phyloP scores from a whole-genome alignment of 2,797 vertebrate species.

The Diglossa cyanea region DNA sequence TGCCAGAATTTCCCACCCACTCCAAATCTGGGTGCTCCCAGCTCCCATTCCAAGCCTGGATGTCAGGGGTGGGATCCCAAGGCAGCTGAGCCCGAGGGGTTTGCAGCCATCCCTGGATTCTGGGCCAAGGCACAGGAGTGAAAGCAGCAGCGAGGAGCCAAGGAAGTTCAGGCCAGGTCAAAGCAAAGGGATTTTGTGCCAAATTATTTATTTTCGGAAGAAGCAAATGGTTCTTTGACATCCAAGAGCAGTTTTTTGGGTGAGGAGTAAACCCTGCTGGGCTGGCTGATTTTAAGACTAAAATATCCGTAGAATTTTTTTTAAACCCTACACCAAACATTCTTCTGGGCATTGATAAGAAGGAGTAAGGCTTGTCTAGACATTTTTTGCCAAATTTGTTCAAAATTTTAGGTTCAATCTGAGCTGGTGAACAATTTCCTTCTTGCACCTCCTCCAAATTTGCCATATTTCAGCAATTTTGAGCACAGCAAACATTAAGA shows the following conservation, averaged over 20 bases:
- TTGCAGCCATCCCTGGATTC: not conserved
- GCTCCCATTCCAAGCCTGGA: not conserved
- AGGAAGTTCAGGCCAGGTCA: not conserved
- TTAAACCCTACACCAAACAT: not conserved
- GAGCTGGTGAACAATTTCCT: not conserved
- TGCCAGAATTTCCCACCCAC: not conserved
- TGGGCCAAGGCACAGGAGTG: not conserved
- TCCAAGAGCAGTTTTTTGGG: not conserved
- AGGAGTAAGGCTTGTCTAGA: not conserved
- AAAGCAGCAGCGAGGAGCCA: not conserved
- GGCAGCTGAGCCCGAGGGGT: not conserved
- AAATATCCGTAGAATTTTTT: not conserved
- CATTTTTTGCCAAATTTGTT: not conserved
- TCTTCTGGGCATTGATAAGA: not conserved
- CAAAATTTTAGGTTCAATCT: not conserved
- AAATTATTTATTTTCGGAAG: not conserved
- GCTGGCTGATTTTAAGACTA: not conserved
- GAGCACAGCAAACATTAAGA: not conserved
- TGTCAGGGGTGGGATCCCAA: not conserved
- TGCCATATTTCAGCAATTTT: not conserved
- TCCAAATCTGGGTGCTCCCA: not conserved
- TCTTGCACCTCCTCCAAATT: not conserved
- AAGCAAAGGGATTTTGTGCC: not conserved
- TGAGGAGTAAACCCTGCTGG: not conserved
- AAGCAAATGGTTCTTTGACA: not conserved